These are phyloP conservation scores for Gavialis gangeticus DNA, from an alignment of 2,113 vertebrate genomes.

Conservation along the genomic window DNA sequence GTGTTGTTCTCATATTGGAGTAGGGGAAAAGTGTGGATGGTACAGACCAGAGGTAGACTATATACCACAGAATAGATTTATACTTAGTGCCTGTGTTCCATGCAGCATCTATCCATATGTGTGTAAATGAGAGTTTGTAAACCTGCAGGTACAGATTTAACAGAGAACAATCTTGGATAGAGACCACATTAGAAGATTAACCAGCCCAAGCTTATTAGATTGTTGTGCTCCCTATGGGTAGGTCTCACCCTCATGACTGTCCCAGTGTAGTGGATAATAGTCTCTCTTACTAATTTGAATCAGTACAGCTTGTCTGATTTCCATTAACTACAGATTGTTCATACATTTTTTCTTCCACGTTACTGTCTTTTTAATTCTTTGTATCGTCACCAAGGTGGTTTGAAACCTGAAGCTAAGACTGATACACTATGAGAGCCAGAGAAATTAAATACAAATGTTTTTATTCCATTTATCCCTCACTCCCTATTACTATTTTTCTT, in stretches of 20 bases:
- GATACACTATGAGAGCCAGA: neutral
- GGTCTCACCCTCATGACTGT: neutral
- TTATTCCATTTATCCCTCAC: neutral
- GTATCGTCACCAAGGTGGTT: neutral
- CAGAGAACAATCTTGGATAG: neutral
- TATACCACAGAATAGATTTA: neutral
- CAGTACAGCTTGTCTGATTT: neutral
- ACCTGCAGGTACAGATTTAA: neutral
- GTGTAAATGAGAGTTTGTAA: neutral
- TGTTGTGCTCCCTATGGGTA: neutral
- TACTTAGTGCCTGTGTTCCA: neutral
- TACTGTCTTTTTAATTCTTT: neutral
- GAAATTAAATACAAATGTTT: neutral
- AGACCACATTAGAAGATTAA: neutral
- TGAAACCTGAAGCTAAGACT: neutral
- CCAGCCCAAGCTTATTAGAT: neutral
- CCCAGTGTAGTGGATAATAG: neutral
- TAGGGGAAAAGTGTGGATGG: neutral
- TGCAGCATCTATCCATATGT: neutral
- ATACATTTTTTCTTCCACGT: neutral
- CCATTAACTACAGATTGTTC: neutral
- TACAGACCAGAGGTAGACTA: neutral
- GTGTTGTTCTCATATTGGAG: too few species aligned
- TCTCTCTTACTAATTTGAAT: neutral
- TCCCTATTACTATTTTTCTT: neutral